Evolutionary conservation across 2,888 invertebrate species (phyloP).

Genomic region (Cristatella mucedo): DNA sequence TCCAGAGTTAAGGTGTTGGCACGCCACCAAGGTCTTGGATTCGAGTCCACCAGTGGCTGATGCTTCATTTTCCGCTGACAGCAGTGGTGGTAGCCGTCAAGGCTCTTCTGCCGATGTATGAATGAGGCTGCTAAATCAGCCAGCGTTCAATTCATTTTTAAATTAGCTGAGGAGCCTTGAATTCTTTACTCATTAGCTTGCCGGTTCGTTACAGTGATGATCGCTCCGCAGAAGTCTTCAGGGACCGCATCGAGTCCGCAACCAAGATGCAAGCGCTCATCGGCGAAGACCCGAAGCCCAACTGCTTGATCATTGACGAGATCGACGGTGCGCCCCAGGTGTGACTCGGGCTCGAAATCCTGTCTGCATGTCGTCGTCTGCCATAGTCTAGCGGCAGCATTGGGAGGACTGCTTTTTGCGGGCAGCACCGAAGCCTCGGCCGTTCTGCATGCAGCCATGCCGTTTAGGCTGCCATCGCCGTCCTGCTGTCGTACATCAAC

Average conservation of each 20-base stretch:
- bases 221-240: conserved; percentile 71
- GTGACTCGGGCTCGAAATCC: too few species aligned
- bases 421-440: not conserved
- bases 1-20: too few species aligned
- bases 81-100: too few species aligned
- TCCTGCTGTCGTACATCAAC: conserved; percentile 60
- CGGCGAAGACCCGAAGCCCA: conserved; percentile 58
- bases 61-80: too few species aligned
- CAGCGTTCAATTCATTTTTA: not conserved
- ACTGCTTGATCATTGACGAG: conserved; percentile 83
- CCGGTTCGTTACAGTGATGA: conserved; percentile 52
- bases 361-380: too few species aligned
- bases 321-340: conserved; percentile 78
- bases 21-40: too few species aligned
- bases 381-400: conserved; percentile 11
- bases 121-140: not conserved
- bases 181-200: conserved; percentile 9
- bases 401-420: not conserved
- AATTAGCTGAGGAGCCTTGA: not conserved
- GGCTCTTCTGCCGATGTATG: too few species aligned
- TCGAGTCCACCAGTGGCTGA: too few species aligned
- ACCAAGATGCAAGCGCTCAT: conserved; percentile 81
- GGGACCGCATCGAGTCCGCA: conserved; percentile 61
- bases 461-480: conserved; percentile 67
- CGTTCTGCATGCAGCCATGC: too few species aligned